phyloP scores from a whole-genome alignment of 92 coral and sea anemone genomes.

The Epizoanthus fatuus region DNA sequence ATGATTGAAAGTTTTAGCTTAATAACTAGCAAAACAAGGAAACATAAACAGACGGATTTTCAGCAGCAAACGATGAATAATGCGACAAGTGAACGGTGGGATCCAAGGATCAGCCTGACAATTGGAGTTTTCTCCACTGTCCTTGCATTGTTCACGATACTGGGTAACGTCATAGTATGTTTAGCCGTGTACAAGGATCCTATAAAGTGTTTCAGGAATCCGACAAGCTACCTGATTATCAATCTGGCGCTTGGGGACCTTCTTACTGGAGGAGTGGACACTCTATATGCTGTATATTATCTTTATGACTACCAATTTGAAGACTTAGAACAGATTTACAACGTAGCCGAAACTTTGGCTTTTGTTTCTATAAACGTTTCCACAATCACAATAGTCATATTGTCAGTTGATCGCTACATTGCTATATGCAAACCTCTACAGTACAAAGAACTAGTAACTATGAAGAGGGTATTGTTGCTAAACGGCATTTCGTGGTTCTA shows the following conservation, averaged over 20 bases:
- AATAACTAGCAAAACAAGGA: too few relatives aligned
- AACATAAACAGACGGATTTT: too few relatives aligned
- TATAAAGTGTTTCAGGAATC: slow-evolving; percentile 61
- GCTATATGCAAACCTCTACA: slow-evolving; percentile 55
- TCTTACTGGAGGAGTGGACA: slow-evolving; percentile 60
- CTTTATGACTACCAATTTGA: slow-evolving; percentile 29
- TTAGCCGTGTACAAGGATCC: slow-evolving; percentile 56
- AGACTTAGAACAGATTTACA: slow-evolving; percentile 18
- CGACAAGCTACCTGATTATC: slow-evolving; percentile 47
- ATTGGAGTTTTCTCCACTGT: slow-evolving; percentile 1
- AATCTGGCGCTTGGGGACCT: slow-evolving; percentile 57
- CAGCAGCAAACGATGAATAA: too few relatives aligned
- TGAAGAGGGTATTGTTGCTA: neutral
- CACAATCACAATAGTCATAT: slow-evolving; percentile 42
- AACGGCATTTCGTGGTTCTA: slow-evolving; percentile 49
- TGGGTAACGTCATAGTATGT: slow-evolving; percentile 37
- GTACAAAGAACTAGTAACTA: slow-evolving; percentile 39
- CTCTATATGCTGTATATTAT: slow-evolving; percentile 49
- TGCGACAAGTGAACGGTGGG: too few relatives aligned
- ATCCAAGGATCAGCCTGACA: too few relatives aligned
- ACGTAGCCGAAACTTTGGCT: slow-evolving; percentile 34
- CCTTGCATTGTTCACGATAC: neutral
- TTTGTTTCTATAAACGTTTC: slow-evolving; percentile 59
- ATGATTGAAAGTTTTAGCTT: too few relatives aligned
- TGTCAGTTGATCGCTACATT: slow-evolving; percentile 59